phyloP scores from a whole-genome alignment of 2,888 invertebrate species.

The Aethes cnicana region DNA sequence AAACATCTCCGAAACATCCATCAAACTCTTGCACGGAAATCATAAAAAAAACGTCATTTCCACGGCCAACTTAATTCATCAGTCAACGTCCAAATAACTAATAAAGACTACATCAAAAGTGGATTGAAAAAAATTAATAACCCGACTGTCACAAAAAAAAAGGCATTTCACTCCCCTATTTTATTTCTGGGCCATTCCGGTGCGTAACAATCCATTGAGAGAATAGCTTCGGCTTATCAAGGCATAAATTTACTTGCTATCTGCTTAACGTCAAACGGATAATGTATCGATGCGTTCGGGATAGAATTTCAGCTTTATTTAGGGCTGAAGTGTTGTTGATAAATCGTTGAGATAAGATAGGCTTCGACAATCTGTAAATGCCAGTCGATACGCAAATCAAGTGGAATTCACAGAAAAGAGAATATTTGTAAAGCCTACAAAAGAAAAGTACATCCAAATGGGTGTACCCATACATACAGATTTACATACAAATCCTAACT shows the following conservation, averaged over 20 bases:
- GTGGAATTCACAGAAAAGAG: too few species aligned
- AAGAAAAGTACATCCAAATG: too few species aligned
- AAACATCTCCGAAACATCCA: background rate
- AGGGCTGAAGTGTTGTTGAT: constrained; percentile 33
- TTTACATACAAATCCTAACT: too few species aligned
- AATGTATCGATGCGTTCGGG: constrained; percentile 42
- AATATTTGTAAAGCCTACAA: too few species aligned
- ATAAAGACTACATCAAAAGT: constrained; percentile 19
- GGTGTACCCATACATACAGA: too few species aligned
- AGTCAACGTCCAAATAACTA: constrained; percentile 14
- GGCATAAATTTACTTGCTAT: constrained; percentile 64
- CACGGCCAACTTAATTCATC: background rate
- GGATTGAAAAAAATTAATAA: constrained; percentile 32
- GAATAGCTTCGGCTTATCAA: constrained; percentile 63
- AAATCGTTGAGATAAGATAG: constrained; percentile 15
- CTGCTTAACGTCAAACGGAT: constrained; percentile 50
- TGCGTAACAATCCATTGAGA: constrained; percentile 63
- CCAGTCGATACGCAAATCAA: too few species aligned
- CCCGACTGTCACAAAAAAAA: constrained; percentile 28
- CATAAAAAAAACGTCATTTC: background rate
- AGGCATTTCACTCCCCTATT: constrained; percentile 28
- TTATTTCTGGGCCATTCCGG: constrained; percentile 34
- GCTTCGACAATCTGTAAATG: too few species aligned
- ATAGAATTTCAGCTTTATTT: constrained; percentile 36
- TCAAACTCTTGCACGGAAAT: background rate